These are phyloP conservation scores for Phania funesta DNA, from an alignment of 2,888 invertebrate genomes.

Conservation along the genomic window DNA sequence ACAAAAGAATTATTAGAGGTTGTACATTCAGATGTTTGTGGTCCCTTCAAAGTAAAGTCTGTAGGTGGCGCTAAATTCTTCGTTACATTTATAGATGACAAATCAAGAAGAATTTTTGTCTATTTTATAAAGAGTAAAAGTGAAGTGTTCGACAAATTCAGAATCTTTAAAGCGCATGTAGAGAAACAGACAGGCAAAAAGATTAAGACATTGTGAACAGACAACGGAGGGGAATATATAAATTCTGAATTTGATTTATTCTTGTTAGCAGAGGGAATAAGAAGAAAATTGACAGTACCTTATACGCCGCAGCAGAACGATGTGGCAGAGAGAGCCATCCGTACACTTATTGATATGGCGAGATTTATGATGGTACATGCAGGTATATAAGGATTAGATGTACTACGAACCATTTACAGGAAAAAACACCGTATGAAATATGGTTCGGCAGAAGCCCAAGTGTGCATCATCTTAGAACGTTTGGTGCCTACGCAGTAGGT, in stretches of 20 bases:
- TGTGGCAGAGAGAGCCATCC: conserved; percentile 26
- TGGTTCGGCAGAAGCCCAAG: conserved; percentile 64
- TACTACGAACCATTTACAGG: conserved; percentile 21
- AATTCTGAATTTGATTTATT: no score
- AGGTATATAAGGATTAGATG: conserved; percentile 29
- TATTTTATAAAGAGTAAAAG: no score
- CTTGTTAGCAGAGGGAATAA: no score
- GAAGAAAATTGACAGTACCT: no score
- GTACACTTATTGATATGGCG: conserved; percentile 20
- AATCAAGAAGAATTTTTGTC: no score
- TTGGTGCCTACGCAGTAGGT: conserved; percentile 63
- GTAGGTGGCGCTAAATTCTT: no score
- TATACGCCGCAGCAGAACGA: conserved; percentile 27
- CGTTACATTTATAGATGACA: no score
- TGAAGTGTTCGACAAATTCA: no score
- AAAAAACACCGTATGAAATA: conserved; percentile 69
- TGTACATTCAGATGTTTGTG: conserved; percentile 46
- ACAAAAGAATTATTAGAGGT: conserved; percentile 1
- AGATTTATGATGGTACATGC: conserved; percentile 16
- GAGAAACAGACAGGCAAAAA: no score
- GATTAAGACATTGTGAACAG: no score
- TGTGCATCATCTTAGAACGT: conserved; percentile 61
- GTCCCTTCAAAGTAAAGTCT: conserved; percentile 31
- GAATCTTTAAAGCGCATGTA: no score
- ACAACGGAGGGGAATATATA: no score